Conservation (phyloP, 2,797 vertebrate species). For the Streptopelia turtur region DNA sequence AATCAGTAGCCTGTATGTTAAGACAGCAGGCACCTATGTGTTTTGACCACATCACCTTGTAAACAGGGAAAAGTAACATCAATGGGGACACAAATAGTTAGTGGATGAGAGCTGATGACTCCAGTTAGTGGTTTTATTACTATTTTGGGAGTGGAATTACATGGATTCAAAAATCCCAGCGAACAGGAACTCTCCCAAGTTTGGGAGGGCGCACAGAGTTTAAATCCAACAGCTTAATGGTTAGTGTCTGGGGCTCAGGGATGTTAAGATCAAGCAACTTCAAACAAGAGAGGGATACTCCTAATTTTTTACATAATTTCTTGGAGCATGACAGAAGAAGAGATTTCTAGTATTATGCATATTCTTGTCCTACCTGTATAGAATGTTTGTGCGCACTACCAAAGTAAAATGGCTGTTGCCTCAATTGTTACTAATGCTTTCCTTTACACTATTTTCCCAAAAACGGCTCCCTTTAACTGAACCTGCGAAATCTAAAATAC, state of each 20-base stretch:
- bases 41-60: not conserved
- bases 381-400: not conserved
- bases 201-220: not conserved
- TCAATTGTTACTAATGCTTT: not conserved
- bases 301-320: not conserved
- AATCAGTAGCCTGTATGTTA: not conserved
- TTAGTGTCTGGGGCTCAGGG: not conserved
- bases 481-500: not conserved
- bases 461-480: not conserved
- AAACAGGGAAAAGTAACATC: not conserved
- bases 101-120: not conserved
- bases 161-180: not conserved
- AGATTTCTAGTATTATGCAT: not conserved
- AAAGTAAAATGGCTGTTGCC: not conserved
- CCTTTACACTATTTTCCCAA: constrained; percentile 4
- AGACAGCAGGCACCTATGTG: not conserved
- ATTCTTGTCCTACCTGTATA: not conserved
- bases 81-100: not conserved
- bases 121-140: not conserved
- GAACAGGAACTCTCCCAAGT: not conserved
- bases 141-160: not conserved
- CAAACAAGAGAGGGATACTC: not conserved
- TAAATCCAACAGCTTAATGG: not conserved
- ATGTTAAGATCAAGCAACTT: not conserved
- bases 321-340: not conserved